Evolutionary conservation across 2,797 vertebrate species (phyloP), one percentile per base, ranked within the genome.

Genomic region (Anguilla obscura): DNA sequence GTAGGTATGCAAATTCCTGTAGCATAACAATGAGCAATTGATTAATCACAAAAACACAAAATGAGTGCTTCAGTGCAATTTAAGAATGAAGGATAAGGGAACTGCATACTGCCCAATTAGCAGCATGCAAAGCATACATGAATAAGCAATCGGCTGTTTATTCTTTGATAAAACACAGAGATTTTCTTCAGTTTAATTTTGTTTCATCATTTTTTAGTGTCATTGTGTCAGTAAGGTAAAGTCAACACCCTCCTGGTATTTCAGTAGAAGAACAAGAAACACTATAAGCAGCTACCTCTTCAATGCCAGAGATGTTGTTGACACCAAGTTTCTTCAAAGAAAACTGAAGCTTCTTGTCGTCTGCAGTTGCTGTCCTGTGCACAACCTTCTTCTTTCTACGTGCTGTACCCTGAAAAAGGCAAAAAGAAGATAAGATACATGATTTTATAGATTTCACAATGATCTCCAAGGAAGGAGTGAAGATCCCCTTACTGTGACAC

Each of bases 301-400:
- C 98, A 90, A 99, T 99, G 85, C 98, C 98, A 90, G 98, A 99
- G 91, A 99, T 99, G 91, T 99, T 99, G 95, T 99, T 99, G 91
- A 99, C 98, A 5, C 98, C 98, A 21, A 99, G 94, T 92, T 99
- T 99, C 94, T 99, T 99, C 94, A 99, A 93, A 0, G 98, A 99
- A 93, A 99, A 99, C 93, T 99, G 98, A 90, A 99, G 98, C 92
- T 99, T 99, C 92, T 99, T 99, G 92, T 99, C 98, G 93, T 99
- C 98, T 92, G 98, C 98, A 12, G 98, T 98, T 63, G 98, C 98
- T 87, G 98, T 99, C 96, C 98, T 97, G 91, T 99, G 98, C 45
- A 99, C 98, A 86, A 99, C 98, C 98, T 99, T 99, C 98, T 98
- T 99, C 98, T 99, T 99, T 96, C 98, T 98, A 93, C 98, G 98